These are phyloP conservation scores for Chromis chromis DNA, from an alignment of 2,797 vertebrate genomes.

Conservation along the genomic window DNA sequence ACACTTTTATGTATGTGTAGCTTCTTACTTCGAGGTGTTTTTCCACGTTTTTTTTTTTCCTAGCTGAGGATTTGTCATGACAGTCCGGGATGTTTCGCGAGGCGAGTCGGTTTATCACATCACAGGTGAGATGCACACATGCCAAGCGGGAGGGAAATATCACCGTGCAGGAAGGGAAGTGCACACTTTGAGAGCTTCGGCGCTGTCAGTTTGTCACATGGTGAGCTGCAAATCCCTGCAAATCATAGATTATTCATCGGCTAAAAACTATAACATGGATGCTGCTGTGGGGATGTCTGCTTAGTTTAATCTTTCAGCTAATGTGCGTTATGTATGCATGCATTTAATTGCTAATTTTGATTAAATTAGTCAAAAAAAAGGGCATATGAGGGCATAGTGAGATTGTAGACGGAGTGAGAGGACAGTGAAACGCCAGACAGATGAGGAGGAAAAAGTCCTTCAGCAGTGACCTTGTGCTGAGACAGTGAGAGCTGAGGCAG, in stretches of 20 bases:
- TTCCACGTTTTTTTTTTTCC: neutral
- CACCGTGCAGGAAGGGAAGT: neutral
- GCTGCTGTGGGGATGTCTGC: neutral
- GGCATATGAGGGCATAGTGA: no score
- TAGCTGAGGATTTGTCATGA: neutral
- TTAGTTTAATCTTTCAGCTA: no score
- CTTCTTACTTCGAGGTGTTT: neutral
- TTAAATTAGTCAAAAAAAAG: no score
- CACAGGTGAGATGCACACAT: constrained; percentile 14
- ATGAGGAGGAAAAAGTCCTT: constrained; percentile 21
- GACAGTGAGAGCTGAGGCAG: constrained; percentile 43
- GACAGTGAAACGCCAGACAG: neutral
- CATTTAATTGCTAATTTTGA: no score
- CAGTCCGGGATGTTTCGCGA: neutral
- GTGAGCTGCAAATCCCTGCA: neutral
- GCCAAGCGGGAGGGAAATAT: neutral
- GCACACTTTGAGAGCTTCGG: neutral
- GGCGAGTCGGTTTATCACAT: constrained; percentile 17
- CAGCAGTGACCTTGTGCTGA: constrained; percentile 44
- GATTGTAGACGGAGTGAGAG: no score
- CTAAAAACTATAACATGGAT: neutral
- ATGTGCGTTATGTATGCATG: no score
- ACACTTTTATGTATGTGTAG: neutral
- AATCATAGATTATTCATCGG: neutral
- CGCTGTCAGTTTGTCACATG: neutral